Base-by-base conservation (phyloP, 1,140 invertebrate genomes). In the Achatina immaculata region DNA sequence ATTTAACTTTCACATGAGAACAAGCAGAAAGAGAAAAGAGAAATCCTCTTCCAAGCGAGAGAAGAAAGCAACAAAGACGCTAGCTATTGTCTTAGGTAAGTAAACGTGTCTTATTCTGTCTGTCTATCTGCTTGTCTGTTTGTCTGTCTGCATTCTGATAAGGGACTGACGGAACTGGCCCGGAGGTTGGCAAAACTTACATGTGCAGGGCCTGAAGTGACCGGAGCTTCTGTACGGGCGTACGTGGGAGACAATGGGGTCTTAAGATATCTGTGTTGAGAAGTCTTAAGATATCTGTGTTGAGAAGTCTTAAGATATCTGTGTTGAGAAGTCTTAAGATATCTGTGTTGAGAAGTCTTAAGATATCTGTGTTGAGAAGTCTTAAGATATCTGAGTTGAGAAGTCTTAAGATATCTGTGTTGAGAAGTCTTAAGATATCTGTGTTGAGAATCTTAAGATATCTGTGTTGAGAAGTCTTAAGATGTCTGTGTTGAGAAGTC, bases 1-100 rank as follows among this genome's bases (percentile, higher is more conserved):
- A 97, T 93, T 93, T 83, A 90, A 90, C 81, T 90, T 90, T 85
- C 89, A 88, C 69, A 88, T 88, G 87, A 78, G 86, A 73, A 90
- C 86, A 58, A 90, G 87, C 83, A 76, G 87, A 81, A 90, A 88
- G 86, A 82, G 87, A 28, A 89, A 89, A 83, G 89, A 89, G 88
- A 98, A 97, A 89, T 97, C 96, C 36, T 97, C 96, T 0, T 97
- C 96, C 1, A 97, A 96, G 90, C 96, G 96, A 89, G 98, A 99
- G 90, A 94, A 97, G 81, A 99, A 99, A 92, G 98, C 98, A n/a
- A 99, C 98, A 7, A 99, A 99, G 93, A 99, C 98, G 24, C 91
- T 99, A 48, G 98, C 98, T 82, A 99, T 99, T 90, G 98, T 99
- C 83, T 93, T 99, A 90, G 98, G 98, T 99, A 93, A 94, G 94